Conservation (phyloP, 2,888 invertebrate species). For the Gnatocerus cornutus region DNA sequence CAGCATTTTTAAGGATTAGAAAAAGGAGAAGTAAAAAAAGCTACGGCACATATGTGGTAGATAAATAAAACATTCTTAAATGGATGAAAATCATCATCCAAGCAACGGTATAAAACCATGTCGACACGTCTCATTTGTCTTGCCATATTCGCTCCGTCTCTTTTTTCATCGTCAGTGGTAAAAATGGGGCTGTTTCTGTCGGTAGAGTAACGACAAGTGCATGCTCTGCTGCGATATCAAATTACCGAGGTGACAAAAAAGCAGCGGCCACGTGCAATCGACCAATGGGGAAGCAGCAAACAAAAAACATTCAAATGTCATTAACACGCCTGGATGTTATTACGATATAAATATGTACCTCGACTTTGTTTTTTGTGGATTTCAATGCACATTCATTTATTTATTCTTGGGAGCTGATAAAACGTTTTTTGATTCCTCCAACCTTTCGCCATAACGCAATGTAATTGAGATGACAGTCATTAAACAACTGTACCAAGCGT, state of each 20-base stretch:
- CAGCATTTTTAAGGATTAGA: no score
- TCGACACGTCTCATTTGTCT: slow-evolving; percentile 49
- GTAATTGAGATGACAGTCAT: slow-evolving; percentile 4
- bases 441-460: background rate
- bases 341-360: slow-evolving; percentile 30
- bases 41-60: slow-evolving; percentile 18
- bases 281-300: slow-evolving; percentile 38
- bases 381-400: slow-evolving; percentile 2
- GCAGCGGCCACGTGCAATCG: slow-evolving; percentile 46
- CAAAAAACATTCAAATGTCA: slow-evolving; percentile 58
- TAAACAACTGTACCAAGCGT: background rate
- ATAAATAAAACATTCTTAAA: slow-evolving; percentile 36
- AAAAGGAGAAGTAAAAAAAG: slow-evolving; percentile 1
- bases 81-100: slow-evolving; percentile 34
- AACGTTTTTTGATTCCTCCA: slow-evolving; percentile 1
- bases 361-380: background rate
- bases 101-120: slow-evolving; percentile 35
- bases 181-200: slow-evolving; percentile 26
- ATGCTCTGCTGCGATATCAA: slow-evolving; percentile 34
- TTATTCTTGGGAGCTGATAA: background rate
- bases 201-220: slow-evolving; percentile 45
- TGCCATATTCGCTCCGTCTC: slow-evolving; percentile 9
- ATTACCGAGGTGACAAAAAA: slow-evolving; percentile 41
- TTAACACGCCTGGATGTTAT: slow-evolving; percentile 54
- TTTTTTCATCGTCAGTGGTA: slow-evolving; percentile 2